These are phyloP conservation scores for Lasioglossum villosulum DNA, from an alignment of 2,888 invertebrate species.

Conservation along the genomic window DNA sequence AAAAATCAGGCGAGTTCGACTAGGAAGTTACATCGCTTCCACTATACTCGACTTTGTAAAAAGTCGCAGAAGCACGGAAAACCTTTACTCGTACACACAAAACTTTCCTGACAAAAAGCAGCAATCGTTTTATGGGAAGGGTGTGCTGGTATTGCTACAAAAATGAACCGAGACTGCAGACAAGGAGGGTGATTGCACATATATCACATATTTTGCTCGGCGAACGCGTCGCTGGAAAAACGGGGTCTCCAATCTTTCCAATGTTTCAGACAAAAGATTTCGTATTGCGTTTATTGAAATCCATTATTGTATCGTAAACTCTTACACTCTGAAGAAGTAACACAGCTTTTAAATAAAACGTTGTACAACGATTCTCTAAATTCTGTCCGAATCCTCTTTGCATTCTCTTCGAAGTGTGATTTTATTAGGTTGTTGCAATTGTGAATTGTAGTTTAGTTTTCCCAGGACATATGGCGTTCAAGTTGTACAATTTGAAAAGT, in stretches of 20 bases:
- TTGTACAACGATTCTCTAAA: too few relatives aligned
- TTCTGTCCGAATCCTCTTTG: too few relatives aligned
- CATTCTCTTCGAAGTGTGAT: too few relatives aligned
- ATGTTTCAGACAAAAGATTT: background rate
- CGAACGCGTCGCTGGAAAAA: conserved; percentile 1
- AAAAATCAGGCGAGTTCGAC: conserved; percentile 22
- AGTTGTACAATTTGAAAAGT: too few relatives aligned
- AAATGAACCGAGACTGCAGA: conserved; percentile 13
- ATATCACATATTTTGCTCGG: conserved; percentile 6
- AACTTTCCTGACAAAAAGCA: conserved; percentile 30
- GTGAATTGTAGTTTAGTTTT: too few relatives aligned
- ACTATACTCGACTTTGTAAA: conserved; percentile 21
- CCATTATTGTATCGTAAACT: too few relatives aligned
- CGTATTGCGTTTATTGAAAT: too few relatives aligned
- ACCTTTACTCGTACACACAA: conserved; percentile 11
- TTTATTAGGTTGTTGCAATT: too few relatives aligned
- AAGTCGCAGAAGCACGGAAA: conserved; percentile 20
- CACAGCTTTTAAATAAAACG: too few relatives aligned
- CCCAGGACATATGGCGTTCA: too few relatives aligned
- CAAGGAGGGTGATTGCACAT: conserved; percentile 5
- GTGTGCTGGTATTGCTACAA: conserved; percentile 9
- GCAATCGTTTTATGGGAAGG: conserved; percentile 35
- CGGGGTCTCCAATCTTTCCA: background rate
- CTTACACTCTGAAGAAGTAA: too few relatives aligned
- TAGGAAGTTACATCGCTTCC: conserved; percentile 19